These are phyloP conservation scores for Enteromius fasciolatus DNA, from an alignment of 2,797 vertebrate species.

Conservation along the genomic window DNA sequence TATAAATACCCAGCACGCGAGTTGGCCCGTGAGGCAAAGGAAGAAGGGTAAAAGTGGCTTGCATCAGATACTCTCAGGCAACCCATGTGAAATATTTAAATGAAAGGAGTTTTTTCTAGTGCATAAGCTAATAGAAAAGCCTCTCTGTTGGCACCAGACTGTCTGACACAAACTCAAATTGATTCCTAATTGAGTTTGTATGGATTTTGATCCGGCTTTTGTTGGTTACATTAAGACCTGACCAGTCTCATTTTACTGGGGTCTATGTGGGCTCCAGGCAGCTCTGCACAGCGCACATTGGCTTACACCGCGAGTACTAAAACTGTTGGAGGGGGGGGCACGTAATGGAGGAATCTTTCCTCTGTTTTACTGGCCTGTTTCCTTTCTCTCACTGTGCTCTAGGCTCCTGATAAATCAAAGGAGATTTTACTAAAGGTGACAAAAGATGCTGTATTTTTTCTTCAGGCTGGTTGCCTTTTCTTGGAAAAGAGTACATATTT, in stretches of 20 bases:
- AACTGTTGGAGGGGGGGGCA: constrained; percentile 33
- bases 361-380: constrained; percentile 47
- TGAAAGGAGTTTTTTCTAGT: constrained; percentile 85
- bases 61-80: constrained; percentile 70
- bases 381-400: constrained; percentile 40
- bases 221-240: constrained; percentile 85
- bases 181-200: constrained; percentile 88
- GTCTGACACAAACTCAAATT: constrained; percentile 89
- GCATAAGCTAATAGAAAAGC: constrained; percentile 88
- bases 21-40: constrained; percentile 59
- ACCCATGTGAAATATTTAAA: constrained; percentile 85
- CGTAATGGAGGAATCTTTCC: constrained; percentile 47
- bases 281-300: constrained; percentile 70
- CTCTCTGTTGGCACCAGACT: constrained; percentile 88
- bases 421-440: constrained; percentile 50
- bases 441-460: constrained; percentile 42
- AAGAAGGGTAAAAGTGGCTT: constrained; percentile 58
- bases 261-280: constrained; percentile 80
- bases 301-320: constrained; percentile 63
- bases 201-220: constrained; percentile 86
- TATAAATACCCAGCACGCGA: constrained; percentile 47
- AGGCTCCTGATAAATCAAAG: constrained; percentile 46
- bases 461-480: constrained; percentile 36
- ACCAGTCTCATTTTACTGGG: constrained; percentile 85
- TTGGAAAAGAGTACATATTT: constrained; percentile 28